Evolutionary conservation across 2,888 invertebrate species (phyloP).

Genomic region (Drosophila suboccidentalis): DNA sequence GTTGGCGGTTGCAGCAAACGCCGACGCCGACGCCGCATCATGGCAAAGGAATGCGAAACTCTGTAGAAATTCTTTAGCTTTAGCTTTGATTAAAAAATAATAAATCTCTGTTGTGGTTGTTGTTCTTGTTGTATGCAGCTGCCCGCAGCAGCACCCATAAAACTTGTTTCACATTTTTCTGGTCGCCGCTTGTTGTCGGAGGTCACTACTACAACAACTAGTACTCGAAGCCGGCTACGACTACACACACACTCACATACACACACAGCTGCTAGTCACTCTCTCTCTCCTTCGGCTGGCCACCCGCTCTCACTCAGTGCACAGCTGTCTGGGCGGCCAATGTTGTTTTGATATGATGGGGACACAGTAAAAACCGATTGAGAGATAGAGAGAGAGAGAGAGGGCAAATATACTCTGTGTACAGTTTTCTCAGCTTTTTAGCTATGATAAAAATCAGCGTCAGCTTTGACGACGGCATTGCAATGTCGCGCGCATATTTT

Average conservation of each 20-base stretch:
- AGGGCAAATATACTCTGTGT: constrained; percentile 43
- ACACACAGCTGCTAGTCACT: constrained; percentile 44
- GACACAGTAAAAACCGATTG: constrained; percentile 10
- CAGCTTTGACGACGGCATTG: constrained; percentile 46
- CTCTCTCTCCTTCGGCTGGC: constrained; percentile 10
- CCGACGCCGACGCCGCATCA: constrained; percentile 34
- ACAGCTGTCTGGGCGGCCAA: constrained; percentile 69
- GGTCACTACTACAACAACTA: constrained; percentile 64
- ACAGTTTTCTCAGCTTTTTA: constrained; percentile 70
- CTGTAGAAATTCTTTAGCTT: constrained; percentile 56
- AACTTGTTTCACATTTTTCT: constrained; percentile 70
- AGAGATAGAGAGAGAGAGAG: constrained; percentile 12
- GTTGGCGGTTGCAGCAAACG: constrained; percentile 13
- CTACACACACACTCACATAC: constrained; percentile 43
- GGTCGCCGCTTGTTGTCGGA: constrained; percentile 70
- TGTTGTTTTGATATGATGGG: constrained; percentile 52
- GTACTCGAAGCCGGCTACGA: constrained; percentile 33
- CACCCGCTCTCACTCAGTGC: constrained; percentile 32
- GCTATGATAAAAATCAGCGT: constrained; percentile 62
- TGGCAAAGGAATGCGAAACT: constrained; percentile 65
- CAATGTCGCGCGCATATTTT: constrained; percentile 66
- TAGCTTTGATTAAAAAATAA: constrained; percentile 74
- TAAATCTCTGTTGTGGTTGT: constrained; percentile 64
- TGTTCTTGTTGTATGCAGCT: constrained; percentile 25
- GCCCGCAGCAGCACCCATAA: constrained; percentile 44